These are phyloP conservation scores for Caenorhabditis virilis DNA, from an alignment of 2,888 invertebrate species.

Conservation along the genomic window DNA sequence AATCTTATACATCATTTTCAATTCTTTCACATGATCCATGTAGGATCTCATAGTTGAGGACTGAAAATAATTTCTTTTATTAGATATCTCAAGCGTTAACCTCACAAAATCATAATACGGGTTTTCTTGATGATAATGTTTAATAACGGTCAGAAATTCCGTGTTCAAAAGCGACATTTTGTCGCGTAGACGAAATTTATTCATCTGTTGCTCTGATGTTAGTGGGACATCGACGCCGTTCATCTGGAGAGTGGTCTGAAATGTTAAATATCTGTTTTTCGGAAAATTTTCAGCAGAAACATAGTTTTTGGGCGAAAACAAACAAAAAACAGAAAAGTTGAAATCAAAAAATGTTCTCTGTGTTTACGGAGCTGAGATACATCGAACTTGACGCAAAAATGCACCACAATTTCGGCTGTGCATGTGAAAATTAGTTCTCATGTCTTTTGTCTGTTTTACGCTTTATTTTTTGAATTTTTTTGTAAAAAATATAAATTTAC, in stretches of 20 bases:
- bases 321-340: too few species aligned
- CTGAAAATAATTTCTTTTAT: slow-evolving; percentile 15
- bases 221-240: slow-evolving; percentile 3
- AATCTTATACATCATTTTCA: slow-evolving; percentile 28
- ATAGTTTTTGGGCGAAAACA: too few species aligned
- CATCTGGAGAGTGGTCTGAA: not conserved
- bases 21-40: slow-evolving; percentile 33
- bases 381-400: too few species aligned
- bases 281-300: too few species aligned
- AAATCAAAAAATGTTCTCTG: too few species aligned
- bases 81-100: not conserved
- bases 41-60: slow-evolving; percentile 43
- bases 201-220: slow-evolving; percentile 39
- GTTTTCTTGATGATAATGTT: slow-evolving; percentile 23
- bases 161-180: slow-evolving; percentile 31
- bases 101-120: slow-evolving; percentile 36
- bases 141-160: slow-evolving; percentile 25
- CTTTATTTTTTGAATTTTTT: too few species aligned
- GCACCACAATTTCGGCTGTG: too few species aligned
- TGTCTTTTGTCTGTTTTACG: too few species aligned
- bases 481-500: too few species aligned
- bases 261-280: not conserved
- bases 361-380: too few species aligned
- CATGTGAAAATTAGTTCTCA: too few species aligned
- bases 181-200: slow-evolving; percentile 29